phyloP scores from a whole-genome alignment of 2,797 vertebrate genomes.

The Coregonus ussuriensis region DNA sequence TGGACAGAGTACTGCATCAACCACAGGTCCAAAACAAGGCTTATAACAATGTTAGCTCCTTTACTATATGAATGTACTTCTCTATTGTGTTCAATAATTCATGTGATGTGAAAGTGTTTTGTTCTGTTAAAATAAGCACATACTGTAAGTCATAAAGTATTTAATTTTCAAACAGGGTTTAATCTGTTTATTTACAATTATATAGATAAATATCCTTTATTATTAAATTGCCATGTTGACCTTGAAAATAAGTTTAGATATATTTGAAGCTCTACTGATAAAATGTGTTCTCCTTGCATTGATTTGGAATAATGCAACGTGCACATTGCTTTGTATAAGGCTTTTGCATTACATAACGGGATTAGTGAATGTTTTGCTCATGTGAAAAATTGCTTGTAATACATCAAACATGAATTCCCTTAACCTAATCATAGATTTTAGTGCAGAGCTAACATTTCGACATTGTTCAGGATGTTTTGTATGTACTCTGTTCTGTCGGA shows the following conservation, averaged over 20 bases:
- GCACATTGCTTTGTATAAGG: constrained; percentile 33
- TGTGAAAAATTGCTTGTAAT: too few species aligned
- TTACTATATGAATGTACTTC: constrained; percentile 44
- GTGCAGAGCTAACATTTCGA: too few species aligned
- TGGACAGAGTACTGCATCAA: constrained; percentile 5
- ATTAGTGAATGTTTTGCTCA: too few species aligned
- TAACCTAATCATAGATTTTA: too few species aligned
- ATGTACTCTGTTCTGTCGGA: too few species aligned
- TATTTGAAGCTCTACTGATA: constrained; percentile 13
- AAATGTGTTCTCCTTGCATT: constrained; percentile 19
- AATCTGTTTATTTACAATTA: constrained; percentile 14
- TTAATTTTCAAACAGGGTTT: not conserved
- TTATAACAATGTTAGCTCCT: constrained; percentile 17
- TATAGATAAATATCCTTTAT: not conserved
- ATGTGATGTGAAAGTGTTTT: constrained; percentile 39
- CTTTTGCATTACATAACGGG: constrained; percentile 28
- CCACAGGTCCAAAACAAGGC: constrained; percentile 48
- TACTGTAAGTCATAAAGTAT: not conserved
- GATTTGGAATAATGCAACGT: not conserved
- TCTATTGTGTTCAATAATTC: constrained; percentile 40
- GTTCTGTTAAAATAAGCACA: constrained; percentile 38
- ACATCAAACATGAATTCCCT: too few species aligned
- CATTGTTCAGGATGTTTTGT: too few species aligned
- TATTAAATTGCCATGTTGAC: constrained; percentile 1
- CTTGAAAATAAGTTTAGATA: constrained; percentile 26